phyloP scores from a whole-genome alignment of 2,888 invertebrate species.

The Dryococelus australis region DNA sequence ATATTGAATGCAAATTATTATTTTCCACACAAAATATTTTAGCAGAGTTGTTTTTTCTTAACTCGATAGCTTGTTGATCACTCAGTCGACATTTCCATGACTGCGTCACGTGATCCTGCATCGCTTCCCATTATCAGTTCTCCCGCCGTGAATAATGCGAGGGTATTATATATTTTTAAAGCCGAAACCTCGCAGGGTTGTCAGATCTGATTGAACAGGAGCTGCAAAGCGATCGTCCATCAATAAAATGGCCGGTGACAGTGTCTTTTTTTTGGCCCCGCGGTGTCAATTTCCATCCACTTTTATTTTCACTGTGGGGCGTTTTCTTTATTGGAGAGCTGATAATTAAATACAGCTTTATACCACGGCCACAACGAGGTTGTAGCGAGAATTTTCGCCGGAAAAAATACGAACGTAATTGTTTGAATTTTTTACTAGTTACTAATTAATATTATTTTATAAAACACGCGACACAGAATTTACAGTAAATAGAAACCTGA shows the following conservation, averaged over 20 bases:
- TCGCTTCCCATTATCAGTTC: background rate
- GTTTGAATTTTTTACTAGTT: no score
- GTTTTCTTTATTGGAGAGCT: background rate
- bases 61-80: background rate
- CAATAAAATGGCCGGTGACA: background rate
- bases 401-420: background rate
- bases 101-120: background rate
- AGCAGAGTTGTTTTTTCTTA: no score
- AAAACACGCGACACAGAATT: no score
- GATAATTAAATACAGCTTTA: constrained; percentile 16
- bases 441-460: no score
- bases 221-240: background rate
- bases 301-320: background rate
- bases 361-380: background rate
- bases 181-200: background rate
- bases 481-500: no score
- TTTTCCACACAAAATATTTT: no score
- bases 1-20: no score
- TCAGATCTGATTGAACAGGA: background rate
- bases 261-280: background rate
- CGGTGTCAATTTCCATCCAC: background rate
- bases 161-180: background rate
- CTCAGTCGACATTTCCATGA: no score
- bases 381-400: background rate
- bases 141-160: background rate